Evolutionary conservation across 1,140 invertebrate genomes (phyloP).

Genomic region (Nixonia krombeini): DNA sequence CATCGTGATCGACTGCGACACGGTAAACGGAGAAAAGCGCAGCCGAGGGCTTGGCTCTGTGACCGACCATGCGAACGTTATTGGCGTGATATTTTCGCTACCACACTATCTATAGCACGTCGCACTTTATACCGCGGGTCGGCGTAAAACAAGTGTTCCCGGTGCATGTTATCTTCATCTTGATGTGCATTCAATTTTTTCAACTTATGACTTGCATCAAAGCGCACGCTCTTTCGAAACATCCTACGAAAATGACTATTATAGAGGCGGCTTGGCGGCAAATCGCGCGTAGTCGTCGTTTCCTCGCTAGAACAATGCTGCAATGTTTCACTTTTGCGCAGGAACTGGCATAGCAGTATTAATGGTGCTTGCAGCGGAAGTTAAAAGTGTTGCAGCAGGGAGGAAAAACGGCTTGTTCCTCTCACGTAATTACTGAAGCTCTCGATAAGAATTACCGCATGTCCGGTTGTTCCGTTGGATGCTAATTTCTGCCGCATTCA

Average conservation of each 20-base stretch:
- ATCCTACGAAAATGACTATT: too few species aligned
- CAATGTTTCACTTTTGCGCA: too few species aligned
- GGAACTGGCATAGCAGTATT: too few species aligned
- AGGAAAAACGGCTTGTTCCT: background rate
- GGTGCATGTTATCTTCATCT: too few species aligned
- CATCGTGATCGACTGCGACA: conserved; percentile 15
- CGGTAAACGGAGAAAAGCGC: conserved; percentile 24
- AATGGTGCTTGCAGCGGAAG: too few species aligned
- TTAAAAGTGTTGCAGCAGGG: background rate
- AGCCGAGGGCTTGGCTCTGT: conserved; percentile 41
- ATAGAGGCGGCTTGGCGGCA: too few species aligned
- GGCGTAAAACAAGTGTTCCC: background rate
- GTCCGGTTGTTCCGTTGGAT: background rate
- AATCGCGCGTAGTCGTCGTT: too few species aligned
- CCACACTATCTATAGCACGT: conserved; percentile 33
- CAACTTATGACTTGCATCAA: too few species aligned
- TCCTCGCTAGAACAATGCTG: too few species aligned
- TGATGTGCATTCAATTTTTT: too few species aligned
- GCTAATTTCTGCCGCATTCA: background rate
- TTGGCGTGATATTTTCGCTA: conserved; percentile 40
- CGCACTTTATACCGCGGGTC: conserved; percentile 4
- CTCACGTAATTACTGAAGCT: background rate
- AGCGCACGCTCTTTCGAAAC: too few species aligned
- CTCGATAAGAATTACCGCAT: background rate
- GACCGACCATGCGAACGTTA: conserved; percentile 51